A percentile compares a stretch with the other conserved stretches of the same genome.
phyloP scores from a whole-genome alignment of 2,113 vertebrate species.

The Hippocampus mohnikei region DNA sequence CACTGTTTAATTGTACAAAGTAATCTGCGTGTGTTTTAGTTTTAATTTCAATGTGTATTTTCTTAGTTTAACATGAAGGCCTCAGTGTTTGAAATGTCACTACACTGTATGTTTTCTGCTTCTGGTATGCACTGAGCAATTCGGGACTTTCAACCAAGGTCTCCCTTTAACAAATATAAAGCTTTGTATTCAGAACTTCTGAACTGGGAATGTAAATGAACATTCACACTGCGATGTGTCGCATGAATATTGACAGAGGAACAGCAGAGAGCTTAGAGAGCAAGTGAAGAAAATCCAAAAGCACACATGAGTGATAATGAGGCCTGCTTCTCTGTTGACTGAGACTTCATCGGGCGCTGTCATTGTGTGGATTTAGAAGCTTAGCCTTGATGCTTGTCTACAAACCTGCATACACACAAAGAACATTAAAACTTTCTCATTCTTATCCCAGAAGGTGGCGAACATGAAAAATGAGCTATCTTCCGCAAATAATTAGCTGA shows the following conservation, averaged over 20 bases:
- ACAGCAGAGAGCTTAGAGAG: constrained; percentile 38
- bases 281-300: constrained; percentile 48
- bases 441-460: constrained; percentile 44
- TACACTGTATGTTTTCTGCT: neutral
- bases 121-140: neutral
- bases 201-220: constrained; percentile 16
- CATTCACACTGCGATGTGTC: constrained; percentile 36
- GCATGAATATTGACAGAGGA: constrained; percentile 42
- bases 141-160: neutral
- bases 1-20: too few relatives aligned
- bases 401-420: constrained; percentile 29
- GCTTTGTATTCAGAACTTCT: constrained; percentile 25
- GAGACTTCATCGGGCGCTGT: constrained; percentile 64
- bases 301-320: constrained; percentile 62
- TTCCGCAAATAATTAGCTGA: constrained; percentile 48
- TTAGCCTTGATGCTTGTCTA: constrained; percentile 49
- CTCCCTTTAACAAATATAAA: neutral
- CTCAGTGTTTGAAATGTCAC: neutral
- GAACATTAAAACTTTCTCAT: constrained; percentile 5
- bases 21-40: neutral
- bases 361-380: constrained; percentile 60
- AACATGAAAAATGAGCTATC: constrained; percentile 56
- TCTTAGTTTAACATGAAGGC: neutral
- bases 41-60: neutral
- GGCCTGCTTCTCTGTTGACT: constrained; percentile 59